These are phyloP conservation scores for Patiria pectinifera DNA, from an alignment of 53 echinoderm and acorn worm genomes.

Conservation along the genomic window DNA sequence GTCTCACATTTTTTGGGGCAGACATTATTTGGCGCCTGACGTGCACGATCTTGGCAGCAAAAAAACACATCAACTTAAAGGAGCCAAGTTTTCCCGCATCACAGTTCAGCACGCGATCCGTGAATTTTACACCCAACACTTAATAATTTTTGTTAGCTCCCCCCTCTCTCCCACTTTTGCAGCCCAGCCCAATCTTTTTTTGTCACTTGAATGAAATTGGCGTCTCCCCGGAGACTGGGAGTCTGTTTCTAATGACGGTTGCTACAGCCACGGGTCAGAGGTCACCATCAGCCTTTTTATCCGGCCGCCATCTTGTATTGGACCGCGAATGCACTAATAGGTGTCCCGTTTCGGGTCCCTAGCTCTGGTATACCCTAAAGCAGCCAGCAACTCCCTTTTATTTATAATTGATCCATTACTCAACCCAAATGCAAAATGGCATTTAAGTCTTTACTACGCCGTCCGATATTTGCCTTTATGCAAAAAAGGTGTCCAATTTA, in stretches of 20 bases:
- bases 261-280: conserved; percentile 14
- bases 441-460: neutral
- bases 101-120: neutral
- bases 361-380: neutral
- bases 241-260: conserved; percentile 43
- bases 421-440: conserved; percentile 11
- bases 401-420: conserved; percentile 6
- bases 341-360: conserved; percentile 23
- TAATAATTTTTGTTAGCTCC: neutral
- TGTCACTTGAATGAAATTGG: conserved; percentile 1
- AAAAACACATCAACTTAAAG: neutral
- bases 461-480: neutral
- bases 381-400: neutral
- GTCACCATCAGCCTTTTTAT: conserved; percentile 7
- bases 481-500: neutral
- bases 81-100: neutral
- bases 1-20: conserved; percentile 20
- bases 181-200: neutral
- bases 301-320: conserved; percentile 33
- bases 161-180: neutral
- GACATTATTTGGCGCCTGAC: neutral
- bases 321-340: neutral
- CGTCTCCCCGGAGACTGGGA: neutral
- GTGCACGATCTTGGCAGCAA: neutral
- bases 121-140: neutral